Evolutionary conservation across 1,140 invertebrate species (phyloP), one percentile per base, ranked within the genome.

Genomic region (Homarus americanus): DNA sequence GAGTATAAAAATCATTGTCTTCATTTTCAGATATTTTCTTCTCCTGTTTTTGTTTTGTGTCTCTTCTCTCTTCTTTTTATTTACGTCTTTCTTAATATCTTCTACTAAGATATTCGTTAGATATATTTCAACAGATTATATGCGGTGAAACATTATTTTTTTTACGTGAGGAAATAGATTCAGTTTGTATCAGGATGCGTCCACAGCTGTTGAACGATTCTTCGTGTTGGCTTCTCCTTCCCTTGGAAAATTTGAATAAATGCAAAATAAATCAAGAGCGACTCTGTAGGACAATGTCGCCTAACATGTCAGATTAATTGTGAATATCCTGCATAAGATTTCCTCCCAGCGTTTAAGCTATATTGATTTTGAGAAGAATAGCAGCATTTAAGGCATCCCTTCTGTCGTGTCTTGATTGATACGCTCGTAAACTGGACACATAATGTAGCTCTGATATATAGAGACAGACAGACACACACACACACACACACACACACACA

Each of bases 191-290:
- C 44, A 12, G 15, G 24, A 63, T 63, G 58, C 24, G 15, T 12
- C n/a, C 58, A 24, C 58, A 63, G 24, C 4, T 63, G 58, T 63
- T 9, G 7, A 63, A 24, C 58, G 24, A 69, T 69, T 32, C n/a
- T 69, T 69, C 63, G 15, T 28, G 24, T 32, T 20, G 2, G 24
- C n/a, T 32, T 20, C 63, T 69, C n/a, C 24, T 20, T 63, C 63
- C 44, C 5, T 69, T 69, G 63, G n/a, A 69, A 69, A 69, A 69
- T 69, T 32, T 69, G 63, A 69, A 69, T 69, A 69, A 69, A 69
- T 69, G 24, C 63, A 69, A 69, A 69, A 69, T 69, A 69, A 69
- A 69, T 69, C 63, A 69, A 69, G n/a, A 24, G 58, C 58, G n/a
- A 69, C 24, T 69, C n/a, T 69, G 63, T 32, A 69, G 24, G n/a